A percentile compares a stretch with the other conserved stretches of the same genome.
These are phyloP conservation scores for Eupithecia exiguata DNA, from an alignment of 2,888 invertebrate genomes.

Conservation along the genomic window DNA sequence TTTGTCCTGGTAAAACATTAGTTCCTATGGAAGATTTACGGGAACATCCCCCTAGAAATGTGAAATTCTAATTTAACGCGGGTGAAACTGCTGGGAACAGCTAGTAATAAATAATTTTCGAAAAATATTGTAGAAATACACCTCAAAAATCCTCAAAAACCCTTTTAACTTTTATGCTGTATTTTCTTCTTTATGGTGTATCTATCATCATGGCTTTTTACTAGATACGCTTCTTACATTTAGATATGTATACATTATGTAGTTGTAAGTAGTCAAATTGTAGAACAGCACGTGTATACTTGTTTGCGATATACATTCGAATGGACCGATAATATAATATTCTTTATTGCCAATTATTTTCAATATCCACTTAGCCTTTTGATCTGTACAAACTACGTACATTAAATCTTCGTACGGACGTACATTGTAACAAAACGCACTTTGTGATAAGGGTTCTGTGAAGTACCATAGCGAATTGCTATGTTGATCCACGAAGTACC, in stretches of 20 bases:
- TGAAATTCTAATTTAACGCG: too few species aligned
- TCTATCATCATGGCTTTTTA: neutral
- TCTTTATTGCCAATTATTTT: neutral
- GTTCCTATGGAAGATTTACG: too few species aligned
- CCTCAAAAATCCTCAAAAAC: too few species aligned
- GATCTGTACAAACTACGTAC: neutral
- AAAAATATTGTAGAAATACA: too few species aligned
- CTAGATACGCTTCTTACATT: neutral
- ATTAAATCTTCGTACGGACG: neutral
- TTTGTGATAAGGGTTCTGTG: neutral
- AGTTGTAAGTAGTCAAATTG: neutral
- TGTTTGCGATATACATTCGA: neutral
- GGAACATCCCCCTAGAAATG: too few species aligned
- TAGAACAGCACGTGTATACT: neutral
- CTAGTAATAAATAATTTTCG: too few species aligned
- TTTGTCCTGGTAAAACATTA: too few species aligned
- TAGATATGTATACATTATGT: neutral
- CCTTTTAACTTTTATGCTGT: neutral
- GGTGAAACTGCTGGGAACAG: too few species aligned
- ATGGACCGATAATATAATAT: neutral
- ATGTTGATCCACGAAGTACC: neutral
- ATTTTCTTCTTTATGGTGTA: neutral
- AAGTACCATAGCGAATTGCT: neutral
- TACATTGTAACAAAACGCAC: neutral
- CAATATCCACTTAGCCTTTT: neutral